phyloP scores from a whole-genome alignment of 1,140 invertebrate species.

The Bombus fervidus region DNA sequence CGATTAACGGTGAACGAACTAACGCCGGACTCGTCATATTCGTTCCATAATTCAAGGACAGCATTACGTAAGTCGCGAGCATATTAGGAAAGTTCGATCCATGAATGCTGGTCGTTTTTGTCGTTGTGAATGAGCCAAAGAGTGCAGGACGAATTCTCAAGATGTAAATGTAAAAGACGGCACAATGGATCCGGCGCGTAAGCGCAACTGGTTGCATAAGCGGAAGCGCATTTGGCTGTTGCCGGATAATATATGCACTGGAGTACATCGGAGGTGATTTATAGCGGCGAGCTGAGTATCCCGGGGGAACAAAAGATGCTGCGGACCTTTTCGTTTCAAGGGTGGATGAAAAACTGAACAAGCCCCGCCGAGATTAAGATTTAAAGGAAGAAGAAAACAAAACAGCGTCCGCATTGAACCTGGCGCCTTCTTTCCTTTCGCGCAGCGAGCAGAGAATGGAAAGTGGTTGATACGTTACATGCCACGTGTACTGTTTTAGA shows the following conservation, averaged over 20 bases:
- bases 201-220: constrained; percentile 68
- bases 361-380: constrained; percentile 42
- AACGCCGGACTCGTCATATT: not conserved
- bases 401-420: not conserved
- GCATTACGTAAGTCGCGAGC: constrained; percentile 41
- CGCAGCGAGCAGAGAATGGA: not conserved
- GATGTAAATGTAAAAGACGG: constrained; percentile 59
- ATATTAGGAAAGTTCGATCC: constrained; percentile 61
- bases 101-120: constrained; percentile 50
- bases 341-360: constrained; percentile 48
- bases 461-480: not conserved
- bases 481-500: no score
- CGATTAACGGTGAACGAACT: not conserved
- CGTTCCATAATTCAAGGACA: constrained; percentile 41
- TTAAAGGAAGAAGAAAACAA: constrained; percentile 16
- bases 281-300: constrained; percentile 38
- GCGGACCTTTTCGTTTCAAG: constrained; percentile 11
- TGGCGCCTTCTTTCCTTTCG: constrained; percentile 24
- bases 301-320: constrained; percentile 43
- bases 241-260: constrained; percentile 58
- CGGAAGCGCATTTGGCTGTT: constrained; percentile 58
- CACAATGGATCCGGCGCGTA: constrained; percentile 61
- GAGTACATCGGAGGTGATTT: constrained; percentile 56
- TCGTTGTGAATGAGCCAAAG: constrained; percentile 60
- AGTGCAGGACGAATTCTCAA: constrained; percentile 52